Base-by-base conservation (phyloP, 2,888 invertebrate genomes). In the Camptogramma bilineatum region DNA sequence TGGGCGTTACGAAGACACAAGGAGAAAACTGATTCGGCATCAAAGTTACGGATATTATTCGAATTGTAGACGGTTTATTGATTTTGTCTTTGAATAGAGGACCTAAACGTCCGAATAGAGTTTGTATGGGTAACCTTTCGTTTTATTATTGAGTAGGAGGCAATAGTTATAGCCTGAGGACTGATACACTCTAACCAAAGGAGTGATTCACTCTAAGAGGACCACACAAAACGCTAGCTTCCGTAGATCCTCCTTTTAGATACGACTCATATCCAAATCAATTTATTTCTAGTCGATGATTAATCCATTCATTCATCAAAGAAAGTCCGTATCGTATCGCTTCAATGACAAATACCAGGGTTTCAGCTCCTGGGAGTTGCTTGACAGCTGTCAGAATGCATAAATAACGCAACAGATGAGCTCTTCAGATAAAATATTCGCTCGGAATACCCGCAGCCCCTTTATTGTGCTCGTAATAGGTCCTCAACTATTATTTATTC, bases 401-500 rank as follows among this genome's bases (percentile, higher is more conserved):
- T 17, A 21, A 42, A 17, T 39, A 39, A 57, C 18, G 47, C 54
- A 59, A 51, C 59, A 59, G 60, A 61, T 61, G 52, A 52, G 42
- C 48, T 59, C 50, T 60, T 56, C 52, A 56, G 28, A 61, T 55
- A 28, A 34, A 46, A 42, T 44, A 65, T 52, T 44, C 42, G 34
- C 51, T 34, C 21, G 31, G 18, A 52, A 24, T 21, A 39, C 28
- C 2, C 9, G 21, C 28, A 52, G 46, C 56, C 64, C 52, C 42
- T 52, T 64, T 52, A 52, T 39, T 48, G 48, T 31, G 18, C 34
- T 8, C 51, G 58, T 57, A 57, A 61, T 53, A 47, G 59, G 60
- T 44, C 52, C 48, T 53, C 52, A 16, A 60, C 57, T 46, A 57
- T 52, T 46, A 61, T 57, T 56, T 61, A 65, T 65, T 65, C 53